A percentile compares a stretch with the other conserved stretches of the same genome.
Conservation (phyloP, 1,140 invertebrate genomes). For the Diorhabda carinulata region DNA sequence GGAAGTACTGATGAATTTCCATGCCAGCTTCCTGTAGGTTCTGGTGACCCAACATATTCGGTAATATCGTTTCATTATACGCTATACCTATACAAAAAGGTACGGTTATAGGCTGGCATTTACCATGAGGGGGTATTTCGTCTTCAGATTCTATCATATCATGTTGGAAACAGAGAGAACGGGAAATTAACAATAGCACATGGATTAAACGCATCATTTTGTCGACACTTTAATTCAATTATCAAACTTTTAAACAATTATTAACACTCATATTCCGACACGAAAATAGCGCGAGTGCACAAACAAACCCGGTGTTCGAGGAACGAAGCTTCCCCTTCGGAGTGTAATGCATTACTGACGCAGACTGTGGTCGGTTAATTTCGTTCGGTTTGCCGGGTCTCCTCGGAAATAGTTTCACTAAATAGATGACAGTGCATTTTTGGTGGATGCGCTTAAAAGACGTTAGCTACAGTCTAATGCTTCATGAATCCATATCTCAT, state of each 20-base stretch:
- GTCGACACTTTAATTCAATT: not conserved
- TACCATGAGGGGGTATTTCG: slow-evolving; percentile 63
- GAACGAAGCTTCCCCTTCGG: not conserved
- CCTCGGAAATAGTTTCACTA: not conserved
- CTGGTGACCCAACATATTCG: slow-evolving; percentile 87
- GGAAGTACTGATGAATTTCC: slow-evolving; percentile 91
- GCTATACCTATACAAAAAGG: slow-evolving; percentile 86
- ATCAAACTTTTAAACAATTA: not conserved
- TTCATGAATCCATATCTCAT: too few species aligned
- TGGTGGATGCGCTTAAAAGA: too few species aligned
- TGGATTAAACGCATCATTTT: slow-evolving; percentile 16
- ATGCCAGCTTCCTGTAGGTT: slow-evolving; percentile 93
- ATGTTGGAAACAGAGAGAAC: slow-evolving; percentile 11
- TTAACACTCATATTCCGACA: not conserved
- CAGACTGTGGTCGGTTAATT: not conserved
- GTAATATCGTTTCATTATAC: slow-evolving; percentile 96
- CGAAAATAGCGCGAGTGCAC: not conserved
- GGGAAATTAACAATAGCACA: slow-evolving; percentile 7
- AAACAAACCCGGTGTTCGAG: not conserved
- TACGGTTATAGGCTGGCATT: slow-evolving; percentile 90
- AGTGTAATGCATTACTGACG: slow-evolving; percentile 3
- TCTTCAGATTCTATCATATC: slow-evolving; percentile 31
- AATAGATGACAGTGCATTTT: too few species aligned
- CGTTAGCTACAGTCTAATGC: too few species aligned
- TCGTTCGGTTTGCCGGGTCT: not conserved